Percentiles rank a stretch among this genome's conserved stretches.
These are phyloP conservation scores for Leptopilina drosophilae DNA, from an alignment of 2,888 invertebrate genomes.

Conservation along the genomic window DNA sequence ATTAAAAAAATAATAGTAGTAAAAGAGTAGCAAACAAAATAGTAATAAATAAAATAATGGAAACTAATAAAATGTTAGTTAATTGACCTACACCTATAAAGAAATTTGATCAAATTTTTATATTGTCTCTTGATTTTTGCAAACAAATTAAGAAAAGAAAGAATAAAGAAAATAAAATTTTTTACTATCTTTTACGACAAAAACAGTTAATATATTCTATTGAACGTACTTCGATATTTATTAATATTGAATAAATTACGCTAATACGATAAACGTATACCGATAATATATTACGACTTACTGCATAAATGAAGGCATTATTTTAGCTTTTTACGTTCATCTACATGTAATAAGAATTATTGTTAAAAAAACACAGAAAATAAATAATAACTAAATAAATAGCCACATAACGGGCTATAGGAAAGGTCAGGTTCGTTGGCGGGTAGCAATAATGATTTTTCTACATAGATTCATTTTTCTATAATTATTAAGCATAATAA, in stretches of 20 bases:
- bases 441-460: slow-evolving; percentile 58
- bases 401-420: slow-evolving; percentile 48
- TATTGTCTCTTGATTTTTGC: too few relatives aligned
- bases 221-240: too few relatives aligned
- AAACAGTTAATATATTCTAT: too few relatives aligned
- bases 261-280: slow-evolving; percentile 68
- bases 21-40: too few relatives aligned
- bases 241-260: slow-evolving; percentile 59
- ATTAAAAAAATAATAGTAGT: too few relatives aligned
- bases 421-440: slow-evolving; percentile 59
- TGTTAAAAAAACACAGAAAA: slow-evolving; percentile 50
- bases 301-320: slow-evolving; percentile 75
- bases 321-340: slow-evolving; percentile 64
- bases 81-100: too few relatives aligned
- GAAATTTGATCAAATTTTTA: too few relatives aligned
- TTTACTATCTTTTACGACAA: too few relatives aligned
- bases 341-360: slow-evolving; percentile 49
- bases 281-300: slow-evolving; percentile 71
- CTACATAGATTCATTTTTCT: slow-evolving; percentile 56
- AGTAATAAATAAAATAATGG: too few relatives aligned
- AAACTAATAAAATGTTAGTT: too few relatives aligned
- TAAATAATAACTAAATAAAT: slow-evolving; percentile 31
- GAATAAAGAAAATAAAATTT: too few relatives aligned
- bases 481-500: slow-evolving; percentile 63
- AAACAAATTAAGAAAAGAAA: too few relatives aligned